Base-by-base conservation (phyloP, 2,113 vertebrate species). In the Dolichallabes microphthalmus region DNA sequence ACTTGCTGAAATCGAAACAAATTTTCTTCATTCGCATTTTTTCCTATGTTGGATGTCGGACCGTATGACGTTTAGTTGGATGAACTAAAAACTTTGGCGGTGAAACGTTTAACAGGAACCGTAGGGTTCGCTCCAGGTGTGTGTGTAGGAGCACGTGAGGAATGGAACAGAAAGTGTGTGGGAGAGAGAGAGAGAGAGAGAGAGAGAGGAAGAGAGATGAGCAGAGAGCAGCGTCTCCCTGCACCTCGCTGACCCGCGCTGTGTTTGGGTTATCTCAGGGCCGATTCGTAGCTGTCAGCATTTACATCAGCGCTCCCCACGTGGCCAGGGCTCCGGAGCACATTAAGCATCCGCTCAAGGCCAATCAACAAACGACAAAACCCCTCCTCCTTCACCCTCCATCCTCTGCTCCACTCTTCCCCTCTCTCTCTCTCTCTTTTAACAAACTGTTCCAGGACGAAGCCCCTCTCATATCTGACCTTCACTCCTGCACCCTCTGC, bases 391-490 rank as follows among this genome's bases (percentile, higher is more conserved):
- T 25, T 27, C 22, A 12, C 60, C 30, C 27, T 55, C 13, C 20
- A 39, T 35, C 84, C 68, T 82, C 84, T 75, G 73, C 86, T 55
- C 35, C 81, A n/a, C 66, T 82, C 61, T 85, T 63, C 64, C n/a
- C 58, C 58, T 86, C 69, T 52, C 19, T 30, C 19, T 5, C 11
- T 32, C 4, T 80, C 78, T 86, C 87, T 91, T 91, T 93, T 86
- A 88, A 88, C 93, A 92, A 92, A 89, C 92, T 12, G 60, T 85
- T 88, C 82, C 74, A 86, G 79, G 81, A 81, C 80, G 55, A 60
- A 87, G 85, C 80, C 86, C 76, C 81, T 86, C 82, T 89, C 86
- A 86, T 86, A 87, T 84, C 88, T 87, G 88, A 71, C 88, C 88
- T 89, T 87, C 88, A 87, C 84, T 86, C 77, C 66, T 61, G 81